Base-by-base conservation (phyloP, 2,113 vertebrate genomes). In the Eleginops maclovinus region DNA sequence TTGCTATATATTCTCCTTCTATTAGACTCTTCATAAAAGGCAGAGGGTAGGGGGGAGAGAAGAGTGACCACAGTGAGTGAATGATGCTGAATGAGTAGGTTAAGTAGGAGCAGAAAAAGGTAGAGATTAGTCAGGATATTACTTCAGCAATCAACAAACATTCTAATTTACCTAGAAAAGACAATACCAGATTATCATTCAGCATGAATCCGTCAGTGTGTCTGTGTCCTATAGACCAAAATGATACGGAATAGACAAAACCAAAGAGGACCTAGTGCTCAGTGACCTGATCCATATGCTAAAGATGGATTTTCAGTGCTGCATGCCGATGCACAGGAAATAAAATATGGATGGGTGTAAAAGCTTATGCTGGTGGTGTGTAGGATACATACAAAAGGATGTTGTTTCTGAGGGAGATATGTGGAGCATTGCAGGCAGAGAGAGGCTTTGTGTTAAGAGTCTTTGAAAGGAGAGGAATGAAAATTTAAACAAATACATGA, bases 1-100 rank as follows among this genome's bases (percentile, higher is more conserved):
- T 61, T 0, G 16, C 86, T 75, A 88, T 83, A 72, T 51, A 78
- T 85, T 88, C 58, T 75, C 50, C 81, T 62, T 87, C 67, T 90
- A 71, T 83, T 87, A 77, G 66, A 72, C 71, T 65, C 63, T 76
- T 72, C 40, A 72, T 41, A 24, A 22, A 75, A n/a, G n/a, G 40
- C 7, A 3, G 40, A 19, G 58, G 28, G 74, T 61, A 6, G 24
- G 46, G 1, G 55, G 55, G 60, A 88, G 89, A 75, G 53, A 70
- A 43, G 43, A 77, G 66, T 2, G 70, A 40, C 36, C 10, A 51
- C 58, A 56, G 62, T 0, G 1, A 43, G n/a, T 11, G n/a, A 63
- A 63, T 24, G 50, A 22, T 59, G 50, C 17, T 63, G 7, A 54
- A 50, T 28, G 67, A 71, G 36, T 26, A 13, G 26, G 31, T 21